Conservation (phyloP, 2,113 vertebrate species). For the Psittacula cyanocephala region DNA sequence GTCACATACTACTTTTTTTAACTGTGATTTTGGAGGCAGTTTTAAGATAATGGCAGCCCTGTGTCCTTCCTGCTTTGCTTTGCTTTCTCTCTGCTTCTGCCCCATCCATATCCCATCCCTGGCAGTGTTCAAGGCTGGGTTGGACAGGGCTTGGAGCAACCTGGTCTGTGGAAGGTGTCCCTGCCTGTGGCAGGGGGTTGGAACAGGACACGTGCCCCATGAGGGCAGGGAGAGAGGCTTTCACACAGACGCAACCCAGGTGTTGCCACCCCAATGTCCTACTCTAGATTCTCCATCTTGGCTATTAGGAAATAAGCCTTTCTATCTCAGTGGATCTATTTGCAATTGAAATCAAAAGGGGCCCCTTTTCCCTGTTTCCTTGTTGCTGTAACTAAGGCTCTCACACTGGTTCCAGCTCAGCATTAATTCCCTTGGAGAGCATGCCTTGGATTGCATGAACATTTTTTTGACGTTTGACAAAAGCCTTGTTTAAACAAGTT, state of each 20-base stretch:
- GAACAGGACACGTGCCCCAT: neutral
- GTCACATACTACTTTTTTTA: neutral
- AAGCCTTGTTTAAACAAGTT: conserved; percentile 53
- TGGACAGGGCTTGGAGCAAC: neutral
- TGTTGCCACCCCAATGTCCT: neutral
- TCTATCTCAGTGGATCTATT: neutral
- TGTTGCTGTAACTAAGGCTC: conserved; percentile 19
- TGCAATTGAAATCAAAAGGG: neutral
- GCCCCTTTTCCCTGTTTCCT: neutral
- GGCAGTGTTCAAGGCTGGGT: neutral
- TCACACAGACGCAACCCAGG: rapidly evolving
- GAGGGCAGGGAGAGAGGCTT: rapidly evolving
- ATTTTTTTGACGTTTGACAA: conserved; percentile 15
- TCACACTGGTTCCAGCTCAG: neutral
- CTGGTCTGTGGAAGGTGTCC: neutral
- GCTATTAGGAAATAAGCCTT: neutral
- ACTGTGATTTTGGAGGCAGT: neutral
- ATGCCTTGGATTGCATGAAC: conserved; percentile 29
- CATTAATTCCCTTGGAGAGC: conserved; percentile 51
- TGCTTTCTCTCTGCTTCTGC: neutral
- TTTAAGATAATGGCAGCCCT: neutral
- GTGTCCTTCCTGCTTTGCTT: neutral
- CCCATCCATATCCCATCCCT: neutral
- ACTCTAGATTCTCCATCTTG: neutral
- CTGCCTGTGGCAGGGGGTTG: neutral